Evolutionary conservation across 2,888 invertebrate species (phyloP), one percentile per base, ranked within the genome.

Genomic region (Noctuana brunneofusca): DNA sequence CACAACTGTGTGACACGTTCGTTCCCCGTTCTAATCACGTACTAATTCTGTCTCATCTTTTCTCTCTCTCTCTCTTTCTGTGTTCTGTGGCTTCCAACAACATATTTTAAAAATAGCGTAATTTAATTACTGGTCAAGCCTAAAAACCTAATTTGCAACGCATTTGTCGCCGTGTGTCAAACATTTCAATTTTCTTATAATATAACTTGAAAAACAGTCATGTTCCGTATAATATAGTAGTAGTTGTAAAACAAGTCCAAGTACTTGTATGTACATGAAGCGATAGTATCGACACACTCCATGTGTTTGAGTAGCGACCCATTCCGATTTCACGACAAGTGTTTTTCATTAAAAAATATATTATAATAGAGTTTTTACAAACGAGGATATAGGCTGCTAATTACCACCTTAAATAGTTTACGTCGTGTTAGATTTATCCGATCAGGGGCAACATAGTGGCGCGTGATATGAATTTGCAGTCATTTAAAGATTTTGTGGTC

Each of bases 131-230:
- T n/a, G 9, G 14, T 32, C 27, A 30, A 48, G 9, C 41, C 14
- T 16, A 48, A 57, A 57, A 57, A 46, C 46, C 32, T 43, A 6
- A 57, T 48, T 57, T 14, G 16, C 11, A 48, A 22, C 32, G 20
- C 32, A 32, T 48, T 57, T 57, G 48, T 57, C 41, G n/a, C 22
- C 16, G 22, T 27, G 22, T 27, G 24, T 50, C 50, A 58, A 58
- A 49, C 46, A 38, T 38, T 58, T 58, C 35, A 58, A 50, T 58
- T 52, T 58, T 27, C 58, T 50, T 38, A 30, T 50, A 50, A 18
- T 27, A 50, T 16, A 50, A 48, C 6, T 14, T 50, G 3, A 50
- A 27, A 50, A 27, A 14, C 3, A 9, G 12, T 16, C 16, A 50
- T 46, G 24, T 22, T 8, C 18, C n/a, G 41, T 41, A 41, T 41